These are phyloP conservation scores for Nasalis larvatus DNA, from an alignment of 2,113 vertebrate genomes.

Conservation along the genomic window DNA sequence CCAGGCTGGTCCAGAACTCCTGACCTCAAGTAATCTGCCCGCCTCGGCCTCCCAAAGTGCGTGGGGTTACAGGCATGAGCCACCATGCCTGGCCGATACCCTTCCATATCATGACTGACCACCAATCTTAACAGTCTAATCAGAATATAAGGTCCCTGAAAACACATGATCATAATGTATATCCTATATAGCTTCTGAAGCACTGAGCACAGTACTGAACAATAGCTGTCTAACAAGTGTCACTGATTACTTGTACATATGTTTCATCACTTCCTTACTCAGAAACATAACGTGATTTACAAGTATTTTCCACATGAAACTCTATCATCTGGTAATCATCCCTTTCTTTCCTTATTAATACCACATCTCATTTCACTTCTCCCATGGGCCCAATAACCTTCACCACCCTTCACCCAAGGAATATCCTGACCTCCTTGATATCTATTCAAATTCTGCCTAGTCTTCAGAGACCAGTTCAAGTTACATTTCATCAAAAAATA, in stretches of 20 bases:
- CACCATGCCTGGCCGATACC: background rate
- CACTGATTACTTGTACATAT: background rate
- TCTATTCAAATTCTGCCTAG: background rate
- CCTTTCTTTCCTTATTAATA: background rate
- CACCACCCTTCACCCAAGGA: background rate
- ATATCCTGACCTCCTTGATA: background rate
- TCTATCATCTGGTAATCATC: background rate
- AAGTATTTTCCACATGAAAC: conserved; percentile 9
- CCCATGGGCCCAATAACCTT: background rate
- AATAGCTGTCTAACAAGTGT: background rate
- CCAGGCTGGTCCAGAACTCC: too few relatives aligned
- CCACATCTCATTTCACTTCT: background rate
- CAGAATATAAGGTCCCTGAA: background rate
- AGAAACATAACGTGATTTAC: background rate
- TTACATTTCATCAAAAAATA: background rate
- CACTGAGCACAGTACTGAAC: background rate
- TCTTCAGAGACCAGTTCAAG: background rate
- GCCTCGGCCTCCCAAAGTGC: too few relatives aligned
- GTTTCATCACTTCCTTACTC: background rate
- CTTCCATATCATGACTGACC: background rate
- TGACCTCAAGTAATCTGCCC: too few relatives aligned
- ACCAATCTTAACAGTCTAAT: background rate
- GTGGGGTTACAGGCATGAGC: too few relatives aligned
- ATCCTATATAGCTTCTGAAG: background rate
- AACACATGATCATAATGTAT: background rate